Percentiles rank a stretch among this genome's conserved stretches.
These are phyloP conservation scores for Dipodomys spectabilis DNA, from an alignment of 2,113 vertebrate species.

Conservation along the genomic window DNA sequence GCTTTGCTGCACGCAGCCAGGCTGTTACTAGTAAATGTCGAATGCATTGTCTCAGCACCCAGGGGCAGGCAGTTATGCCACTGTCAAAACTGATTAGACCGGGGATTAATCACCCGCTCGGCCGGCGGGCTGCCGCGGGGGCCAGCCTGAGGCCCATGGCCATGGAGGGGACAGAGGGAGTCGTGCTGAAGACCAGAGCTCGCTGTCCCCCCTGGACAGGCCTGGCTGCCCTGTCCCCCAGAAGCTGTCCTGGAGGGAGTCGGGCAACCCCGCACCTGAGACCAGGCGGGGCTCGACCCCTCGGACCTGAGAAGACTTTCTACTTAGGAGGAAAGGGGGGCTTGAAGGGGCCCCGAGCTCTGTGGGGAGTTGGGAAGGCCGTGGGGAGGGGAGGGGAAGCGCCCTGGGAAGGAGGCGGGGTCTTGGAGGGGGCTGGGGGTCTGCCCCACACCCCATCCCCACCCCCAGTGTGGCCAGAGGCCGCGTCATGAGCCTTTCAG, in stretches of 20 bases:
- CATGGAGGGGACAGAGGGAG: rapidly evolving
- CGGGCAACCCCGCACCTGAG: not conserved
- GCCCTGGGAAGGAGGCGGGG: too few relatives aligned
- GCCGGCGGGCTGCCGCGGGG: not conserved
- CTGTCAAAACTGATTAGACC: constrained; percentile 35
- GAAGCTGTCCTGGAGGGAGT: not conserved
- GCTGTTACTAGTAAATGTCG: constrained; percentile 13
- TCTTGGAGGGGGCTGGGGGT: too few relatives aligned
- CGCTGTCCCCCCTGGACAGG: not conserved
- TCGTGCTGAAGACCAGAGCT: not conserved
- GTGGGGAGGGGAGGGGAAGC: too few relatives aligned
- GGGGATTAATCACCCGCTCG: not conserved
- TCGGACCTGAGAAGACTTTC: not conserved
- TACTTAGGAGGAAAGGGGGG: not conserved
- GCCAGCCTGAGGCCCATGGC: not conserved
- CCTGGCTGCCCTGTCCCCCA: not conserved
- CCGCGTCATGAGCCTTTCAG: not conserved
- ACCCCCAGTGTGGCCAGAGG: too few relatives aligned
- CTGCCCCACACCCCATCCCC: too few relatives aligned
- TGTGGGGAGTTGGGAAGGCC: not conserved
- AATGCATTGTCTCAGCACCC: not conserved
- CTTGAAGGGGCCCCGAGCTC: not conserved
- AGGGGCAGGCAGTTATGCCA: not conserved
- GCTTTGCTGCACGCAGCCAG: not conserved
- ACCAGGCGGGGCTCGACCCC: not conserved